phyloP scores from a whole-genome alignment of 2,113 vertebrate species.

The Urocitellus parryii region DNA sequence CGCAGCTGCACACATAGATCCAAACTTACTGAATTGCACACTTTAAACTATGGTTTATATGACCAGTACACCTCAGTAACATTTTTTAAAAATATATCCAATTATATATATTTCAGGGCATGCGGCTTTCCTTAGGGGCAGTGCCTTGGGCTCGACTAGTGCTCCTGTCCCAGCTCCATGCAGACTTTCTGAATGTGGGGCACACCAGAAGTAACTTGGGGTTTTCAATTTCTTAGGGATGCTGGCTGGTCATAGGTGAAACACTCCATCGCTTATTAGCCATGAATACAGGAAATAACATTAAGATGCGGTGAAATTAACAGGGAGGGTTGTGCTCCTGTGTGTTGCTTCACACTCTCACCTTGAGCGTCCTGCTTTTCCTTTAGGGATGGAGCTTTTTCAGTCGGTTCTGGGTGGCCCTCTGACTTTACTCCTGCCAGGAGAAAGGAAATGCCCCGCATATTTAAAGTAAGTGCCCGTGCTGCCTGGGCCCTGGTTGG shows the following conservation, averaged over 20 bases:
- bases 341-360: neutral
- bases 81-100: neutral
- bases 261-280: neutral
- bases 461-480: slow-evolving; percentile 91
- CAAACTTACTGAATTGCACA: neutral
- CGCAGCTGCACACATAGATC: neutral
- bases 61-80: neutral
- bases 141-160: neutral
- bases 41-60: neutral
- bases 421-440: slow-evolving; percentile 96
- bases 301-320: too few relatives aligned
- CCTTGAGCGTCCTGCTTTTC: slow-evolving; percentile 66
- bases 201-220: neutral
- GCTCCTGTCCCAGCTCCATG: neutral
- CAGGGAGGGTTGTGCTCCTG: neutral
- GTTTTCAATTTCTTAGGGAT: neutral
- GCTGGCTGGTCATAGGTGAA: neutral
- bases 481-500: neutral
- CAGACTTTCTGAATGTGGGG: neutral
- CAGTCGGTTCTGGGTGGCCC: slow-evolving; percentile 94
- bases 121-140: too few relatives aligned
- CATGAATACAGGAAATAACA: neutral
- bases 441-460: slow-evolving; percentile 95
- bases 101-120: too few relatives aligned
- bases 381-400: slow-evolving; percentile 95